These are phyloP conservation scores for Nymphalis polychloros DNA, from an alignment of 2,888 invertebrate genomes.

Conservation along the genomic window DNA sequence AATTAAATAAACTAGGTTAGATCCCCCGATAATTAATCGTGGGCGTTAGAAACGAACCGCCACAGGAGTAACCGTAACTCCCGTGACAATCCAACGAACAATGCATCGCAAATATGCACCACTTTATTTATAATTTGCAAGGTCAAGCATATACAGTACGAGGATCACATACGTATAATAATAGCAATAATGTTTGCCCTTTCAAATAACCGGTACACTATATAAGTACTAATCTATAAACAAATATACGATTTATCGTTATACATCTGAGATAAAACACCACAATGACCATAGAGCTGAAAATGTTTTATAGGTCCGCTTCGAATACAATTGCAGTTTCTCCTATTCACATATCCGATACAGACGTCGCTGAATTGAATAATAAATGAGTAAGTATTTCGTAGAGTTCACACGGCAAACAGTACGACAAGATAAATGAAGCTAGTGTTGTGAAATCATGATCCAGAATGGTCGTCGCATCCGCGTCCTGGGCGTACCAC, in stretches of 20 bases:
- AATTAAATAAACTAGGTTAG: constrained; percentile 41
- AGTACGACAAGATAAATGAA: constrained; percentile 65
- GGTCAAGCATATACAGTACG: constrained; percentile 45
- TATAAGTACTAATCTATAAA: constrained; percentile 2
- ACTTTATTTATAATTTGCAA: constrained; percentile 50
- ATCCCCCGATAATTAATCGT: constrained; percentile 50
- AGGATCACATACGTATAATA: constrained; percentile 38
- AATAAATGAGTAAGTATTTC: constrained; percentile 58
- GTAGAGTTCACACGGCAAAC: constrained; percentile 71
- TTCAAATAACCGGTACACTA: constrained; percentile 9
- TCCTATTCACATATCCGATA: constrained; percentile 58
- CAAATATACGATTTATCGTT: constrained; percentile 13
- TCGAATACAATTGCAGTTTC: constrained; percentile 48
- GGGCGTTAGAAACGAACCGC: constrained; percentile 56
- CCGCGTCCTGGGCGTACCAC: constrained; percentile 52
- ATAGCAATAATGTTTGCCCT: constrained; percentile 45
- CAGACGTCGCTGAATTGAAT: constrained; percentile 61
- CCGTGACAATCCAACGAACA: constrained; percentile 54
- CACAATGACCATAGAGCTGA: constrained; percentile 10
- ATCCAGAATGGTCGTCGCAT: constrained; percentile 62
- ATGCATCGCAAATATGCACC: constrained; percentile 44
- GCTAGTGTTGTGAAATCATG: constrained; percentile 64
- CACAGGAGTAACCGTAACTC: constrained; percentile 56
- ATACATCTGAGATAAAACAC: constrained; percentile 16
- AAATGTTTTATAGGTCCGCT: constrained; percentile 8